A percentile compares a stretch with the other conserved stretches of the same genome.
phyloP scores from a whole-genome alignment of 2,113 vertebrate species.

The Esox niger region DNA sequence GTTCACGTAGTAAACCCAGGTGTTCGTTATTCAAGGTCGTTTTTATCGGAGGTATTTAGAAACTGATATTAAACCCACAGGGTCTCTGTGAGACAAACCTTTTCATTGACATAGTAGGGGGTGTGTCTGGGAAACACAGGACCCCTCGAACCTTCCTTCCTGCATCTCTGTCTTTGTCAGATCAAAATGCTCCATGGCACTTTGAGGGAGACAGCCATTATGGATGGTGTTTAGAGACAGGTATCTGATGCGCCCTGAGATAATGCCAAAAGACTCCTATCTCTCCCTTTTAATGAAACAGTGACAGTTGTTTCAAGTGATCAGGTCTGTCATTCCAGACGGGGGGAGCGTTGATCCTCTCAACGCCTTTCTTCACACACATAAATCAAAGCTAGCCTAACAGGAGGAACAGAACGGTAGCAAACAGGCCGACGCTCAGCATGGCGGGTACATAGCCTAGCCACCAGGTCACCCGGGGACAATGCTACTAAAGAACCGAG shows the following conservation, averaged over 20 bases:
- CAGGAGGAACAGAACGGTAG: conserved; percentile 8
- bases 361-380: conserved; percentile 36
- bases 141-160: conserved; percentile 6
- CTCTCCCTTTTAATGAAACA: conserved; percentile 61
- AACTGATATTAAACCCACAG: too few species aligned
- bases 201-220: conserved; percentile 36
- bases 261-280: conserved; percentile 62
- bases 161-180: conserved; percentile 31
- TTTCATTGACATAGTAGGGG: conserved; percentile 37
- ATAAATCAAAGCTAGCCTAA: conserved; percentile 53
- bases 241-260: conserved; percentile 66
- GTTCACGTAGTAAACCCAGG: too few species aligned
- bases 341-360: conserved; percentile 46
- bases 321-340: conserved; percentile 63
- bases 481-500: not conserved
- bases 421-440: conserved; percentile 7
- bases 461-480: conserved; percentile 29
- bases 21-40: too few species aligned
- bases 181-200: conserved; percentile 26
- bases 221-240: conserved; percentile 65
- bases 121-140: conserved; percentile 18
- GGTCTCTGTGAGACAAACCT: too few species aligned
- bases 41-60: too few species aligned
- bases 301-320: conserved; percentile 65
- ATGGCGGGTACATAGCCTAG: not conserved